Evolutionary conservation across 1,140 invertebrate genomes (phyloP).

Genomic region (Subanguina moxae): DNA sequence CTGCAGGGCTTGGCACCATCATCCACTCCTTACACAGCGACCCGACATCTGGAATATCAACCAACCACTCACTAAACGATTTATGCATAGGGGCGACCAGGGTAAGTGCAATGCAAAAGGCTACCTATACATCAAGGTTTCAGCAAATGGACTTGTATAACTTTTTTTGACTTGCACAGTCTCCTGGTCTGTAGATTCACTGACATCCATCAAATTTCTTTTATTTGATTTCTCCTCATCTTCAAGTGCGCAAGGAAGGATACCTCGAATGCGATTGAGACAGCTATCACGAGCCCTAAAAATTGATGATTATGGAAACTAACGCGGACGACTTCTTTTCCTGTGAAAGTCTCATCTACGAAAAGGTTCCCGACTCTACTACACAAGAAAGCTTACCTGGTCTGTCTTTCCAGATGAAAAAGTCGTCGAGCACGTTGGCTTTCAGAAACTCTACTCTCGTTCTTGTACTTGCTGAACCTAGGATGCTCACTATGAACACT

Average conservation of each 20-base stretch:
- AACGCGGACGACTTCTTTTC: too few relatives aligned
- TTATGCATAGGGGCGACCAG: neutral
- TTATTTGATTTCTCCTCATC: neutral
- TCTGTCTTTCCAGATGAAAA: neutral
- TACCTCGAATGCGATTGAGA: neutral
- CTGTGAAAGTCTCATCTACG: neutral
- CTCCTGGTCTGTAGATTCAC: neutral
- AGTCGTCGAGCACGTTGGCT: neutral
- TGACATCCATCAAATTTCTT: neutral
- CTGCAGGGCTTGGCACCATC: conserved; percentile 22
- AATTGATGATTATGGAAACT: too few relatives aligned
- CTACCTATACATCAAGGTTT: neutral
- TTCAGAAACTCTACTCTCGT: neutral
- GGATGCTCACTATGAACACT: conserved; percentile 6
- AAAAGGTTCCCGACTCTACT: too few relatives aligned
- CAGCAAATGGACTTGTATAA: neutral
- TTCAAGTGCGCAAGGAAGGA: neutral
- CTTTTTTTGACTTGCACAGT: neutral
- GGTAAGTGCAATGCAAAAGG: neutral
- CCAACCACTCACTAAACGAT: conserved; percentile 37
- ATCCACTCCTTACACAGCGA: conserved; percentile 23
- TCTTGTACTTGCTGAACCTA: neutral
- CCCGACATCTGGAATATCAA: conserved; percentile 25
- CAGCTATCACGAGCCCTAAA: neutral
- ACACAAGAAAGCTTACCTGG: neutral